phyloP scores from a whole-genome alignment of 2,113 vertebrate genomes.

The Physeter macrocephalus region DNA sequence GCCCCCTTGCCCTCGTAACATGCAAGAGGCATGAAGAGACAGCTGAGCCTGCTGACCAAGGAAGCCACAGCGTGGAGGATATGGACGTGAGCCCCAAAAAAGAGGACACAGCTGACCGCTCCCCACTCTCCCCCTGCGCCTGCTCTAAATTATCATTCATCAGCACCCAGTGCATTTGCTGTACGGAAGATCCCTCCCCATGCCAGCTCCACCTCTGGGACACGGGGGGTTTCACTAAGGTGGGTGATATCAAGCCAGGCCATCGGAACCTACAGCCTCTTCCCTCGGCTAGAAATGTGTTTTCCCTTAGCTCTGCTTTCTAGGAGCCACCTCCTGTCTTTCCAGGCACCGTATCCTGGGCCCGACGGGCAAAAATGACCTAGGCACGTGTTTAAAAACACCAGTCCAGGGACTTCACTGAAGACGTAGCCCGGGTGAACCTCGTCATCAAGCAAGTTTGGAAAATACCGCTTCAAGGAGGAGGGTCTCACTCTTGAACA shows the following conservation, averaged over 20 bases:
- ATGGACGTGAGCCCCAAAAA: rapidly evolving
- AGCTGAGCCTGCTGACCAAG: neutral
- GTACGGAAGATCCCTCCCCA: neutral
- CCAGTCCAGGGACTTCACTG: neutral
- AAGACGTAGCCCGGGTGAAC: neutral
- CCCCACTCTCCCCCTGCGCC: neutral
- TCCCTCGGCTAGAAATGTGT: neutral
- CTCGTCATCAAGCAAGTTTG: neutral
- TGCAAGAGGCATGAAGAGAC: neutral
- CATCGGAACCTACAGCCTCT: rapidly evolving
- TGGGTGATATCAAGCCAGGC: neutral
- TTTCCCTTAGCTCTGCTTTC: neutral
- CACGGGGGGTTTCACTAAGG: neutral
- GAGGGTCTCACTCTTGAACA: rapidly evolving
- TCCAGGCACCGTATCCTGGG: neutral
- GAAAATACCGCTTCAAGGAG: neutral
- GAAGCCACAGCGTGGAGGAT: neutral
- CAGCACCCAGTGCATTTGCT: neutral
- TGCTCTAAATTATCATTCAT: neutral
- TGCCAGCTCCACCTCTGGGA: neutral
- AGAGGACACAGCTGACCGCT: neutral
- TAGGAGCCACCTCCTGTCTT: neutral
- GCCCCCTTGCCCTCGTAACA: neutral
- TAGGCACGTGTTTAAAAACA: neutral
- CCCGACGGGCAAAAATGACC: neutral